Evolutionary conservation across 2,113 vertebrate genomes (phyloP), one percentile per base, ranked within the genome.

Genomic region (Scolopax mira): DNA sequence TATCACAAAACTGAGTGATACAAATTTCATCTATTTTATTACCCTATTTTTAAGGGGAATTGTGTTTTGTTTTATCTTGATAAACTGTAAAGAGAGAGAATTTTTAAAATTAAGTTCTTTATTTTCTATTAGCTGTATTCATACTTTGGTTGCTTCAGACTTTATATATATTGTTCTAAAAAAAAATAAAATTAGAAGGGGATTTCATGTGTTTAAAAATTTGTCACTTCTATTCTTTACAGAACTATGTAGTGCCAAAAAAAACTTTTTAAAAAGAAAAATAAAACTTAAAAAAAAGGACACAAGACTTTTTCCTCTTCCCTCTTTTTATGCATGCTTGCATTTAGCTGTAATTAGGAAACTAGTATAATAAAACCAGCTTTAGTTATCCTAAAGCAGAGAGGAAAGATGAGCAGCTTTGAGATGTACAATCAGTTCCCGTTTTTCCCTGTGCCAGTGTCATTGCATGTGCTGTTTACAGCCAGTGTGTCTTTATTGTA

Each of bases 1-100:
- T 99, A 99, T 99, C 99, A 98, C 99, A 98, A 98, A 98, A 98
- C 97, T 81, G 97, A 99, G 99, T 99, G 99, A 99, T 99, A 99
- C 98, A 99, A 99, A 99, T 99, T 98, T 99, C 98, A 99, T 98
- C 99, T 99, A 99, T 99, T 99, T 99, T 99, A 99, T 99, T 99
- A 98, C 99, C 99, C 99, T 98, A 97, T 99, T 99, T 99, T 99
- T 99, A 99, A 98, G 99, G 99, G 99, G 98, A 98, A 98, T 98
- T 98, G 98, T 98, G 98, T 98, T 99, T 99, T 99, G 99, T 99
- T 99, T 99, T 98, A 98, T 98, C 98, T 98, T 98, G 97, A 97
- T 98, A 98, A 98, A 98, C 97, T 99, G 98, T 99, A 99, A 99
- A 99, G 98, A 98, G 98, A 98, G 98, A 98, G 97, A 97, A 96